These are phyloP conservation scores for Melieria crassipennis DNA, from an alignment of 2,888 invertebrate species.

Conservation along the genomic window DNA sequence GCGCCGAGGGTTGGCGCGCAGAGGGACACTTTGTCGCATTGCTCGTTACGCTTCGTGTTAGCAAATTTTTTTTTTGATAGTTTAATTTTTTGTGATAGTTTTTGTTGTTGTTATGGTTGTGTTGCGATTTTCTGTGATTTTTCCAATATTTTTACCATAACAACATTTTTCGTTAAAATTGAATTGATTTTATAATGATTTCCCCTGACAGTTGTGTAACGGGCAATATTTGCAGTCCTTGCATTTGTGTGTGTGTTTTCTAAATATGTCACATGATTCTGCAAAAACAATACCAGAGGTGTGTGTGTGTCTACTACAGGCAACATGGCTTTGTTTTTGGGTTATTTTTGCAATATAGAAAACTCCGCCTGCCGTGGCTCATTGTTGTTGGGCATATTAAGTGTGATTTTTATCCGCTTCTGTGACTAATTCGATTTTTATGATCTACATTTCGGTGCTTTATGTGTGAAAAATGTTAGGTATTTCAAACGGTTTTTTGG, in stretches of 20 bases:
- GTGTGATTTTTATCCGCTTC: conserved; percentile 49
- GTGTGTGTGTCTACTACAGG: background rate
- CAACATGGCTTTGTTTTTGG: conserved; percentile 3
- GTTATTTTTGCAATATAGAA: conserved; percentile 13
- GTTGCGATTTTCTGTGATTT: background rate
- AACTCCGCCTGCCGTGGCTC: conserved; percentile 10
- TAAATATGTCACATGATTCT: background rate
- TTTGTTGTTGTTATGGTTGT: background rate
- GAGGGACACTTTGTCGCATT: background rate
- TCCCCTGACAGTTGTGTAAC: conserved; percentile 27
- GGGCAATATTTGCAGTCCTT: conserved; percentile 32
- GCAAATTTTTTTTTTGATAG: background rate
- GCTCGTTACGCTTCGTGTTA: conserved; percentile 4
- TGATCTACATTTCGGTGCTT: conserved; percentile 33
- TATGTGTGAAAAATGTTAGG: too few species aligned
- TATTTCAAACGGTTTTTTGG: too few species aligned
- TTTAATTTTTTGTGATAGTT: background rate
- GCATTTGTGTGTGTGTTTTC: background rate
- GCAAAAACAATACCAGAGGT: conserved; percentile 3
- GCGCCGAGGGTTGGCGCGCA: background rate
- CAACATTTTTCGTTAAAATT: background rate
- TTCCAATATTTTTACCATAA: conserved; percentile 2
- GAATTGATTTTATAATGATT: conserved; percentile 13
- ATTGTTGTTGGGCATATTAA: conserved; percentile 18
- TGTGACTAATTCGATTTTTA: conserved; percentile 61